Percentiles rank a stretch among this genome's conserved stretches.
These are phyloP conservation scores for Parelbella ahira DNA, from an alignment of 2,888 invertebrate genomes.

Conservation along the genomic window DNA sequence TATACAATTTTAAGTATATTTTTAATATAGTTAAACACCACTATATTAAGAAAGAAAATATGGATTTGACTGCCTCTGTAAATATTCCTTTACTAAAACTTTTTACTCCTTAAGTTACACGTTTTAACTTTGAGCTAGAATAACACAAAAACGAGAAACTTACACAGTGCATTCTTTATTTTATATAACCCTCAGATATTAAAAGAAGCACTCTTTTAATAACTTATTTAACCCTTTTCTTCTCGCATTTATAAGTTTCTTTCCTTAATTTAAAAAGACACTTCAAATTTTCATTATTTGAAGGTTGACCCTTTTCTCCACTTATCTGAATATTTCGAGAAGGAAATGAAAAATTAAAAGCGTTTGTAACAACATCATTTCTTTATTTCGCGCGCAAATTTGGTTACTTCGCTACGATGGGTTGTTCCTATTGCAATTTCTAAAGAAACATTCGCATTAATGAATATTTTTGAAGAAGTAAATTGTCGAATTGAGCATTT, in stretches of 20 bases:
- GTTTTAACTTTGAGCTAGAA: too few relatives aligned
- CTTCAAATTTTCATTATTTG: constrained; percentile 25
- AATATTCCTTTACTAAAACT: too few relatives aligned
- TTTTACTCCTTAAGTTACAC: too few relatives aligned
- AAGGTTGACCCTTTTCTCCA: constrained; percentile 25
- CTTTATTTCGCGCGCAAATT: constrained; percentile 8
- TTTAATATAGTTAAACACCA: too few relatives aligned
- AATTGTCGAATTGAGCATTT: too few relatives aligned
- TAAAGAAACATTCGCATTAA: not conserved
- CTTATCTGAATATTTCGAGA: constrained; percentile 13
- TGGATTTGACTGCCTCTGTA: too few relatives aligned
- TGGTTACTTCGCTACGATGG: constrained; percentile 6
- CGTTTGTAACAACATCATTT: constrained; percentile 2
- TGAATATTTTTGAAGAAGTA: too few relatives aligned
- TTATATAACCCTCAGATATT: constrained; percentile 14
- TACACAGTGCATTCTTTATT: too few relatives aligned
- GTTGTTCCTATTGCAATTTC: constrained; percentile 9
- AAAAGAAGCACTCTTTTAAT: constrained; percentile 21
- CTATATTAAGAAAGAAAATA: too few relatives aligned
- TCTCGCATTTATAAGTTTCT: constrained; percentile 25
- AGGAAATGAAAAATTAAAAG: constrained; percentile 21
- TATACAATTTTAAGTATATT: too few relatives aligned
- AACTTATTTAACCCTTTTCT: constrained; percentile 21
- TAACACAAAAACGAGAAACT: too few relatives aligned
- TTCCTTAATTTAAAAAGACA: constrained; percentile 28